Conservation (phyloP, 2,797 vertebrate genomes). For the Novumbra hubbsi region DNA sequence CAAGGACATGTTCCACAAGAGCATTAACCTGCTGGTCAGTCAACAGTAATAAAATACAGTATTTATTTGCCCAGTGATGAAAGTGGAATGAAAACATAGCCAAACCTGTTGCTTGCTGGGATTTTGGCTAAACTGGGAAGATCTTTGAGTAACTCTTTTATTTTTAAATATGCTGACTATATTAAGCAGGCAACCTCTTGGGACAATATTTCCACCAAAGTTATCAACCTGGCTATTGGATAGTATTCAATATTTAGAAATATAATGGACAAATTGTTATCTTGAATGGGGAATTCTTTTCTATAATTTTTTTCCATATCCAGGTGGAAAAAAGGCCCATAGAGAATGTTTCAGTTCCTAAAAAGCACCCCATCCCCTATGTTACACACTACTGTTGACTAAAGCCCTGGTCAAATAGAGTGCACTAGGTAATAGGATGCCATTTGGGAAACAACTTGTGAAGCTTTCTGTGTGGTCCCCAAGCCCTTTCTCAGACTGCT, state of each 20-base stretch:
- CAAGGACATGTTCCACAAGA: not conserved
- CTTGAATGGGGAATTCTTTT: too few species aligned
- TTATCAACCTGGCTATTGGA: too few species aligned
- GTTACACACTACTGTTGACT: not conserved
- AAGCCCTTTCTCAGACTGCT: slow-evolving; percentile 43
- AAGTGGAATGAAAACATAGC: slow-evolving; percentile 10
- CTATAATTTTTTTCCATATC: too few species aligned
- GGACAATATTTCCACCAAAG: too few species aligned
- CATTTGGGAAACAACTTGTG: not conserved
- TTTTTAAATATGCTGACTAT: slow-evolving; percentile 39
- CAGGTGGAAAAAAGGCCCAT: not conserved
- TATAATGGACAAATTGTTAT: too few species aligned
- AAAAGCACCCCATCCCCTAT: not conserved
- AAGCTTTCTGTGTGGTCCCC: slow-evolving; percentile 60
- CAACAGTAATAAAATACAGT: not conserved
- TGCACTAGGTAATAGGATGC: not conserved
- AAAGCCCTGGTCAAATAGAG: not conserved
- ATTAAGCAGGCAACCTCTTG: slow-evolving; percentile 60
- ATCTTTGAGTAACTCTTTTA: slow-evolving; percentile 14
- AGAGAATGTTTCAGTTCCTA: slow-evolving; percentile 13
- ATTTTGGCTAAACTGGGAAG: slow-evolving; percentile 2
- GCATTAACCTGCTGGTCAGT: not conserved
- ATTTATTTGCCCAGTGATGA: not conserved
- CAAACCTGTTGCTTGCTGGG: slow-evolving; percentile 16
- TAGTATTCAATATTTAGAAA: too few species aligned